Percentiles rank a stretch among this genome's conserved stretches.
Evolutionary conservation across 1,140 invertebrate genomes (phyloP).

Genomic region (Subanguina moxae): DNA sequence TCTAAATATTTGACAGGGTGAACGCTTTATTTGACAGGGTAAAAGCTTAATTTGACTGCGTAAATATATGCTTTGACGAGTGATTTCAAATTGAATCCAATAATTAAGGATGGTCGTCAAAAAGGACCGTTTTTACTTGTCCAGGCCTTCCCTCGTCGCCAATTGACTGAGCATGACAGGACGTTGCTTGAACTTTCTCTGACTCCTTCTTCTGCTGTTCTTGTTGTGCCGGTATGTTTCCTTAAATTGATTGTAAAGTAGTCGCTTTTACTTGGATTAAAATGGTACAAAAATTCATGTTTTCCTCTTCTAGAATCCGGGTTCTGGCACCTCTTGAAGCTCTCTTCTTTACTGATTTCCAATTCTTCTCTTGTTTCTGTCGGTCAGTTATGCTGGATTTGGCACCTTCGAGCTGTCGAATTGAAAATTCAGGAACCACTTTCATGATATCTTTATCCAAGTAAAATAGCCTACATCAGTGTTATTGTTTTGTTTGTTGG

Average conservation of each 20-base stretch:
- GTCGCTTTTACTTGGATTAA: slow-evolving; percentile 21
- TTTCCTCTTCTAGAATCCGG: background rate
- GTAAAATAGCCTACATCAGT: background rate
- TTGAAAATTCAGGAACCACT: background rate
- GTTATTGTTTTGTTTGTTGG: background rate
- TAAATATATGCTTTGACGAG: too few species aligned
- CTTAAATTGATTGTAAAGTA: background rate
- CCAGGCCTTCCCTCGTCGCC: slow-evolving; percentile 28
- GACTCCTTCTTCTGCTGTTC: slow-evolving; percentile 24
- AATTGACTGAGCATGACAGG: slow-evolving; percentile 30
- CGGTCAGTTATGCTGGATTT: too few species aligned
- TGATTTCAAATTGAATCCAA: background rate
- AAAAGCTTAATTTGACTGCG: too few species aligned
- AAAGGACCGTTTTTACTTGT: slow-evolving; percentile 22
- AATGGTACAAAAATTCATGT: background rate
- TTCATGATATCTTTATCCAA: slow-evolving; percentile 4
- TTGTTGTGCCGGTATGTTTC: slow-evolving; percentile 25
- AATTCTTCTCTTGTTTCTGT: background rate
- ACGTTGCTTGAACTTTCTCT: slow-evolving; percentile 23
- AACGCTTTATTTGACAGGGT: too few species aligned
- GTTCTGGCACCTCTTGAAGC: background rate
- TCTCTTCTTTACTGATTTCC: too few species aligned
- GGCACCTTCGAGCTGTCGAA: background rate
- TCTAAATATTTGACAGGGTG: too few species aligned
- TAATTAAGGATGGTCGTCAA: slow-evolving; percentile 20